Conservation (phyloP, 2,888 invertebrate species). For the Drosophila quinaria region DNA sequence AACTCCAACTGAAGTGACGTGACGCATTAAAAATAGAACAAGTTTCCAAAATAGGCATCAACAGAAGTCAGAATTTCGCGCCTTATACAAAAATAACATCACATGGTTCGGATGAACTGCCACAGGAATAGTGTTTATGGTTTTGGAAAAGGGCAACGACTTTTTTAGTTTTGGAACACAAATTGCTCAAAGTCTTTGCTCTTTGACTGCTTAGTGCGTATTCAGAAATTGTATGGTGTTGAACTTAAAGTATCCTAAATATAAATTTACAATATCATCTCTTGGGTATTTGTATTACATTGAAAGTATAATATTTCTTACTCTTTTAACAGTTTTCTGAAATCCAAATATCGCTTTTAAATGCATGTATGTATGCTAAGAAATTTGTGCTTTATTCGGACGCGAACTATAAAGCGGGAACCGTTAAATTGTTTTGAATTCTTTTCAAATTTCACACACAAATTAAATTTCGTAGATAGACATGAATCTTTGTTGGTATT, state of each 20-base stretch:
- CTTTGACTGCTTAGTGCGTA: slow-evolving; percentile 23
- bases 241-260: background rate
- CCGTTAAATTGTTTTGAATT: slow-evolving; percentile 52
- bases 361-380: slow-evolving; percentile 54
- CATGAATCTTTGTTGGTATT: slow-evolving; percentile 4
- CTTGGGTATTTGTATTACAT: background rate
- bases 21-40: slow-evolving; percentile 46
- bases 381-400: slow-evolving; percentile 3
- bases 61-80: slow-evolving; percentile 52
- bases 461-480: slow-evolving; percentile 11
- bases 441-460: slow-evolving; percentile 21
- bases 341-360: slow-evolving; percentile 44
- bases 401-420: slow-evolving; percentile 4
- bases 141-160: slow-evolving; percentile 72
- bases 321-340: slow-evolving; percentile 30
- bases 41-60: slow-evolving; percentile 54
- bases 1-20: slow-evolving; percentile 31
- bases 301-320: slow-evolving; percentile 26
- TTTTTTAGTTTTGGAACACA: slow-evolving; percentile 37
- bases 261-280: slow-evolving; percentile 6
- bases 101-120: slow-evolving; percentile 23
- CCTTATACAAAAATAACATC: slow-evolving; percentile 65
- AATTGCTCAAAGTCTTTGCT: slow-evolving; percentile 31
- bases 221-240: slow-evolving; percentile 6
- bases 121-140: slow-evolving; percentile 50